These are phyloP conservation scores for Hylia prasina DNA, from an alignment of 2,113 vertebrate genomes.

Conservation along the genomic window DNA sequence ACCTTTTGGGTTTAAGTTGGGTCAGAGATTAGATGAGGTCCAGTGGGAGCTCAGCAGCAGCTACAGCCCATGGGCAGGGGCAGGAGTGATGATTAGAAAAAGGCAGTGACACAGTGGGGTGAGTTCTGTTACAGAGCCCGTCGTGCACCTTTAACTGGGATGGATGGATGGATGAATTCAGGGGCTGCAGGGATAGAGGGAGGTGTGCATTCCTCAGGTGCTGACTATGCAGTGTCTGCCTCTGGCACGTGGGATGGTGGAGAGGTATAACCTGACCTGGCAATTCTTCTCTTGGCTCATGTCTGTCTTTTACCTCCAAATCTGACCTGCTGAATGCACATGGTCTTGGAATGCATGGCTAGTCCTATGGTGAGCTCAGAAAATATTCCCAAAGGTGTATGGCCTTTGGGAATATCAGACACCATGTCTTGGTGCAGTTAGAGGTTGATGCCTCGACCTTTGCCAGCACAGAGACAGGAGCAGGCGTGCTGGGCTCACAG, in stretches of 20 bases:
- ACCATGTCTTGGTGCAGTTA: not conserved
- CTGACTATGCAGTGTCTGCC: not conserved
- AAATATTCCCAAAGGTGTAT: not conserved
- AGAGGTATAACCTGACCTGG: not conserved
- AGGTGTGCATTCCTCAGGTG: not conserved
- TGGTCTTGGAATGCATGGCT: not conserved
- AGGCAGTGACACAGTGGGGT: not conserved
- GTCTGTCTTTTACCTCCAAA: not conserved
- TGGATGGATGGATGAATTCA: not conserved
- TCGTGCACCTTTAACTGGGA: not conserved
- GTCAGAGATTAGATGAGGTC: not conserved
- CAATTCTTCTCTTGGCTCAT: not conserved
- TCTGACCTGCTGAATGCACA: not conserved
- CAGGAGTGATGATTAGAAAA: not conserved
- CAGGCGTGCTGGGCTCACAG: not conserved
- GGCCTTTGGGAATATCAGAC: not conserved
- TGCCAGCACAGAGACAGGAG: not conserved
- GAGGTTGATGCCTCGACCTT: not conserved
- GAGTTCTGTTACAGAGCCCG: not conserved
- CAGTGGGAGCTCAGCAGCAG: accelerated
- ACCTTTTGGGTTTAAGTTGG: not conserved
- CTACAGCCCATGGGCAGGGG: not conserved
- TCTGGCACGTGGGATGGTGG: not conserved
- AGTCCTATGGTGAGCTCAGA: not conserved
- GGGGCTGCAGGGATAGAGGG: not conserved